Evolutionary conservation across 2,888 invertebrate species (phyloP), one percentile per base, ranked within the genome.

Genomic region (Phalera bucephala): DNA sequence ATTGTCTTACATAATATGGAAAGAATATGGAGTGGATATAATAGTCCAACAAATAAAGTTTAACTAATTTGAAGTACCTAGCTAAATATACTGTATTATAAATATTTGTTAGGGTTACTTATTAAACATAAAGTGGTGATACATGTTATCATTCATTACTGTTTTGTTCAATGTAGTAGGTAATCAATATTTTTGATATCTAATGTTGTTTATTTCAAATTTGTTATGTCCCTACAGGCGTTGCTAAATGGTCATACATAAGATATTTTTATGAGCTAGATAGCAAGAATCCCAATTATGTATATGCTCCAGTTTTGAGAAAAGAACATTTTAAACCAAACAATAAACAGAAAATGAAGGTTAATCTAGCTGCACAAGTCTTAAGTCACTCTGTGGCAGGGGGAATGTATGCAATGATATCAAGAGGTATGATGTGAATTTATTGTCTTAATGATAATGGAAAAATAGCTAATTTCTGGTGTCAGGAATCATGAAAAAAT

Each of bases 231-330:
- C 15, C 41, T 45, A n/a, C 25, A 50, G 45, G 50, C 11, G 7
- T 37, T 19, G 43, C 45, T 4, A 50, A 45, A 17, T 17, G 17
- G 17, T 3, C 3, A 17, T 5, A 17, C 17, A 17, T 17, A 17
- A 17, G 17, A 31, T 40, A 38, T 1, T 37, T 43, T 10, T 42
- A 31, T 37, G 37, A 41, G 8, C 2, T 38, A 8, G 45, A 54
- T 10, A 46, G 45, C 8, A 22, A 11, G 3, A 52, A 53, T 19
- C 28, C 32, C 1, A 51, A 51, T 30, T 53, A 55, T 39, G 57
- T 57, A 2, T 53, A 40, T 49, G 55, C 55, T 17, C 60, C 55
- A n/a, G 36, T 37, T 2, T 29, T 60, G n/a, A 45, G 32, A 7
- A 22, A 49, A 9, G 22, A 47, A 13, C 53, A 55, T 20, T 9